Evolutionary conservation across 2,797 vertebrate species (phyloP), one percentile per base, ranked within the genome.

Genomic region (Gymnothorax javanicus): DNA sequence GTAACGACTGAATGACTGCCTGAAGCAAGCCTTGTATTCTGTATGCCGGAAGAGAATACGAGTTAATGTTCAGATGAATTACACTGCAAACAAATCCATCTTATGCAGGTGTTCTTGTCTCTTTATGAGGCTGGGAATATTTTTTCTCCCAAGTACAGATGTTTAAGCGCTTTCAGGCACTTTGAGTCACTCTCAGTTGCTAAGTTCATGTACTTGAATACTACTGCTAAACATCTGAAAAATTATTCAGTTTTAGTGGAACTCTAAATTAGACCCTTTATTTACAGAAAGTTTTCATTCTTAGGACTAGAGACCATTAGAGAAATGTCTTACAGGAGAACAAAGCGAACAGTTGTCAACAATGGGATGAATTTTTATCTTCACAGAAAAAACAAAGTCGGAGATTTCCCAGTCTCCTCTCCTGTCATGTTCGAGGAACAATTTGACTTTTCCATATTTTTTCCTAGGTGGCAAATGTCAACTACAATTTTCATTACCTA

Each of bases 1-100:
- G 99, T 99, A 94, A 93, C 85, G 73, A 17, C 60, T 12, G 62
- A 23, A 50, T 4, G 13, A 67, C 17, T 64, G 27, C 13, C 7
- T 17, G 9, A 12, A 4, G 57, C 50, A 52, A 15, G 9, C 1
- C 33, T 15, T 43, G 71, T 13, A 12, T 33, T 15, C 69, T 15
- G 2, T 11, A 12, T 0, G 13, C 33, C 33, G 33, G 33, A 43
- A 43, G 33, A 43, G 33, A 43, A 43, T 43, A 43, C 33, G 33
- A 43, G 33, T 43, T 43, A 43, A 43, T 43, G 33, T 43, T 43
- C 33, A 1, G 33, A 43, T 43, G 33, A 43, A 43, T 43, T 43
- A 43, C 1, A 43, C 33, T 43, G 33, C 33, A 43, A 43, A 43
- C 33, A 43, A 43, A 43, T 43, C 33, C 33, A 43, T 43, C 33